Conservation (phyloP, 2,888 invertebrate species). For the Timandra comae region DNA sequence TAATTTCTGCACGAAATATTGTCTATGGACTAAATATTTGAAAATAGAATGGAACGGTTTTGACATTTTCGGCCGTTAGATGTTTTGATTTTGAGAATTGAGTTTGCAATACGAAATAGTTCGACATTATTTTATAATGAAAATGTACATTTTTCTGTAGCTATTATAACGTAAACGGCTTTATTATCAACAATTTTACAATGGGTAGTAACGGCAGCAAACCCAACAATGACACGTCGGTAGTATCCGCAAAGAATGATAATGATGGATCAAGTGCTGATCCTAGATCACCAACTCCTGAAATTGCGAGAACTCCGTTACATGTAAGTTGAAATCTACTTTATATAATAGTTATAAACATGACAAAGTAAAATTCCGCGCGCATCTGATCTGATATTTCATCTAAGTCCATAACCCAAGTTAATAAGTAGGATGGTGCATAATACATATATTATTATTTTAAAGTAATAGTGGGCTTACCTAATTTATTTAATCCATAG, state of each 20-base stretch:
- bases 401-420: too few relatives aligned
- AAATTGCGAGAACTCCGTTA: conserved; percentile 77
- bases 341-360: too few relatives aligned
- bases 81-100: conserved; percentile 41
- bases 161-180: conserved; percentile 1
- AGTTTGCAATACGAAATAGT: conserved; percentile 8
- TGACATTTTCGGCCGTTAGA: conserved; percentile 48
- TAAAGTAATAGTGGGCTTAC: too few relatives aligned
- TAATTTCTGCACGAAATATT: too few relatives aligned
- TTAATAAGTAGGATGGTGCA: too few relatives aligned
- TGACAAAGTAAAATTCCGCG: too few relatives aligned
- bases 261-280: conserved; percentile 53
- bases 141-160: conserved; percentile 7
- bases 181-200: conserved; percentile 13
- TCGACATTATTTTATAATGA: conserved; percentile 4
- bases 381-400: too few relatives aligned
- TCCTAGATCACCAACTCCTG: conserved; percentile 78
- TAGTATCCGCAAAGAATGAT: conserved; percentile 40
- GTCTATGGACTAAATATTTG: not conserved
- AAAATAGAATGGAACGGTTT: conserved; percentile 6
- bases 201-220: conserved; percentile 70
- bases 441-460: too few relatives aligned
- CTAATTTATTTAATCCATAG: too few relatives aligned
- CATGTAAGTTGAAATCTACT: conserved; percentile 75
- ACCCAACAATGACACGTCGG: conserved; percentile 39